phyloP scores from a whole-genome alignment of 2,888 invertebrate genomes.

The Cartodere bifasciata region DNA sequence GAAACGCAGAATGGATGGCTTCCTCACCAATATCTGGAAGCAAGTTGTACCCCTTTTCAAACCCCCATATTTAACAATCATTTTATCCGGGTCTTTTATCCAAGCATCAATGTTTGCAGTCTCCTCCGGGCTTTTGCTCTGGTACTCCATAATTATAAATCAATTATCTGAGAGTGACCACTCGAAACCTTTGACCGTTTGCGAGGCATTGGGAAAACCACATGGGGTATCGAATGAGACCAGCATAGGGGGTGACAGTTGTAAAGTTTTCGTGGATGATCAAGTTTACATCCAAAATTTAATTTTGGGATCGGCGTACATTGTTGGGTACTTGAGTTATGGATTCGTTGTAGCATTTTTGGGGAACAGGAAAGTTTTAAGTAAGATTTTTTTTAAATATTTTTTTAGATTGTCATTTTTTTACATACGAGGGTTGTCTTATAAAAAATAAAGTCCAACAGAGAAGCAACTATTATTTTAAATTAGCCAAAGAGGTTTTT shows the following conservation, averaged over 20 bases:
- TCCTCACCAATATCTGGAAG: conserved; percentile 13
- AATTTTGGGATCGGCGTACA: conserved; percentile 15
- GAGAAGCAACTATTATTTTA: no score
- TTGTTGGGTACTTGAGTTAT: conserved; percentile 12
- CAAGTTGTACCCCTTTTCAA: conserved; percentile 19
- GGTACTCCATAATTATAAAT: conserved; percentile 25
- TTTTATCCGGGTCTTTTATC: conserved; percentile 17
- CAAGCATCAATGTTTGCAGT: conserved; percentile 21
- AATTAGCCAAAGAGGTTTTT: no score
- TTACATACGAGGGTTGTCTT: no score
- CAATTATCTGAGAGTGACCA: conserved; percentile 15
- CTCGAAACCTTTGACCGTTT: conserved; percentile 17
- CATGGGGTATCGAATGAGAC: conserved; percentile 5
- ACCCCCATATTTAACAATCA: conserved; percentile 16
- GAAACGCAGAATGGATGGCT: no score
- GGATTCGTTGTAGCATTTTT: conserved; percentile 12
- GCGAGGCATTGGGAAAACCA: conserved; percentile 17
- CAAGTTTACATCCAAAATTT: conserved; percentile 17
- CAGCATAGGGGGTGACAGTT: not conserved
- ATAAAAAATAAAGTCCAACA: no score
- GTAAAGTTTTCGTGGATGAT: conserved; percentile 9
- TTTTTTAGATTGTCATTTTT: no score
- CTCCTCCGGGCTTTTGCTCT: conserved; percentile 21
- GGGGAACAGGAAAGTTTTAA: conserved; percentile 14
- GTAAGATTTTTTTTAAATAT: conserved; percentile 12